phyloP scores from a whole-genome alignment of 2,113 vertebrate species.

The Oceanites oceanicus region DNA sequence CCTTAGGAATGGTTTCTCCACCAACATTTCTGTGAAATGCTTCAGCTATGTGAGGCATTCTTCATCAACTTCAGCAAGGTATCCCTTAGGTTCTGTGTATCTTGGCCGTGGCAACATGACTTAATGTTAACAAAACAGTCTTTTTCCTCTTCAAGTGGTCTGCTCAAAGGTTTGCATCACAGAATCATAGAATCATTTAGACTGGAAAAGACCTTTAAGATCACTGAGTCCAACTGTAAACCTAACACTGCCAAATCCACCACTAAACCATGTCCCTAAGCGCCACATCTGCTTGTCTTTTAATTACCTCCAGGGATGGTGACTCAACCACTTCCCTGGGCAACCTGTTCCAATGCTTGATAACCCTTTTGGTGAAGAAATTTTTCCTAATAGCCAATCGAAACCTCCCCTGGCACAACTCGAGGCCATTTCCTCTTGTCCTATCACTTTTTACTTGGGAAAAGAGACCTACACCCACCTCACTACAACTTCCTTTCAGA shows the following conservation, averaged over 20 bases:
- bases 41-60: not conserved
- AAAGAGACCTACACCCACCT: accelerated
- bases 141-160: not conserved
- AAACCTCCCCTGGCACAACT: not conserved
- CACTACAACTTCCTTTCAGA: not conserved
- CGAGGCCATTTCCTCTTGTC: not conserved
- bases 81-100: not conserved
- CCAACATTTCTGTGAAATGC: not conserved
- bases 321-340: not conserved
- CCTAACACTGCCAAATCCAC: not conserved
- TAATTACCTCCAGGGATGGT: not conserved
- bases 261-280: not conserved
- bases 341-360: not conserved
- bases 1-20: not conserved
- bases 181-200: not conserved
- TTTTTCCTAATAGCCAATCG: not conserved
- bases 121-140: not conserved
- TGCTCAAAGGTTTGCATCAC: not conserved
- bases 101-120: not conserved
- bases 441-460: not conserved
- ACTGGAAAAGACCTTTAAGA: not conserved
- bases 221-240: not conserved
- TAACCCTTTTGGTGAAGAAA: not conserved
- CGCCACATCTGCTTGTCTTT: accelerated
- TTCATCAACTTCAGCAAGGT: not conserved